A percentile compares a stretch with the other conserved stretches of the same genome.
Evolutionary conservation across 2,888 invertebrate species (phyloP).

Genomic region (Mythimna ferrago): DNA sequence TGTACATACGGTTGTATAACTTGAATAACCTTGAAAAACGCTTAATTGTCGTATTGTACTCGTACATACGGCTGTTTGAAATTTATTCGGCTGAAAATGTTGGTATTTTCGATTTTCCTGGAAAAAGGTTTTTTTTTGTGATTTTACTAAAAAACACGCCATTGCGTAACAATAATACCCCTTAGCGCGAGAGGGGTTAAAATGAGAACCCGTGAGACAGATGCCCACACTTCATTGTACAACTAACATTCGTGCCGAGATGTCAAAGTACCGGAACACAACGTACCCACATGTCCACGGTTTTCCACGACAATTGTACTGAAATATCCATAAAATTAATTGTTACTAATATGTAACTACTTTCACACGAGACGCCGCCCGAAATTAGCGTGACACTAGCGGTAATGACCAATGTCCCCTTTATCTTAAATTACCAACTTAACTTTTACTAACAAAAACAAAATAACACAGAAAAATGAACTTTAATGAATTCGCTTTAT

Average conservation of each 20-base stretch:
- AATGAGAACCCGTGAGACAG: not conserved
- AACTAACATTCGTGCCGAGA: conserved; percentile 33
- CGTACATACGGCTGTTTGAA: too few species aligned
- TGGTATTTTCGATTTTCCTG: too few species aligned
- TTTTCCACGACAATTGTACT: conserved; percentile 86
- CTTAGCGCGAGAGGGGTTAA: not conserved
- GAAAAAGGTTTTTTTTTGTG: too few species aligned
- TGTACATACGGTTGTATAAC: too few species aligned
- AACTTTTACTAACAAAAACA: not conserved
- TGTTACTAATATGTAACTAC: conserved; percentile 77
- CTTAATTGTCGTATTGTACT: too few species aligned
- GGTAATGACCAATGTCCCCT: conserved; percentile 81
- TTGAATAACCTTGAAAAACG: too few species aligned
- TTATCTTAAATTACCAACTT: conserved; percentile 65
- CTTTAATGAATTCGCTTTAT: conserved; percentile 41
- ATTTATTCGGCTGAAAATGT: too few species aligned
- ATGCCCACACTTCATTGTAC: conserved; percentile 6
- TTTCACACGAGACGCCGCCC: conserved; percentile 82
- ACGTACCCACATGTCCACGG: conserved; percentile 77
- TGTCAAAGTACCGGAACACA: conserved; percentile 48
- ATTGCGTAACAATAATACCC: too few species aligned
- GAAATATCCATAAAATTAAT: conserved; percentile 87
- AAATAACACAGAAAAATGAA: conserved; percentile 44
- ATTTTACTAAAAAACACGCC: too few species aligned
- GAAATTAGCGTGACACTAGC: conserved; percentile 77